Evolutionary conservation across 2,797 vertebrate genomes (phyloP), one percentile per base, ranked within the genome.

Genomic region (Sebastiscus albofasciatus): DNA sequence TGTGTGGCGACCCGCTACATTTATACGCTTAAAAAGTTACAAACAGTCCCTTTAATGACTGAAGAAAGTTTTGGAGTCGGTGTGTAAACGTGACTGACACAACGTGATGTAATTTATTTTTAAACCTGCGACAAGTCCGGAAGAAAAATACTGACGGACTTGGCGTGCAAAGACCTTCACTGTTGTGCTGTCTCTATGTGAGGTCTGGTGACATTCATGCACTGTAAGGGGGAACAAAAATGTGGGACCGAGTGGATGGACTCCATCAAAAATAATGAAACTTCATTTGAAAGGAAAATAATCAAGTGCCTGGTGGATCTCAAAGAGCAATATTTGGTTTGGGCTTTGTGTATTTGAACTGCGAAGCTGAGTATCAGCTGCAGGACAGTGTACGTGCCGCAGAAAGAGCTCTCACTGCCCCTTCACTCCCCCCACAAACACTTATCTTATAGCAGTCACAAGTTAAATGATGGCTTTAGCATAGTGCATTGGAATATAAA

Each of bases 281-380:
- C 67, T 89, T 84, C 9, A 86, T 93, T 90, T 87, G 36, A 86
- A 94, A 94, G 84, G 67, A 92, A 94, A 96, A 95, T 92, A 95
- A 95, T 92, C 88, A 91, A 90, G 77, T 33, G 83, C 76, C 84
- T 85, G 74, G 65, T 84, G 75, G 80, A 87, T 93, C 88, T 89
- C 72, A 79, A 83, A 90, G 88, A 88, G 79, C 83, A 93, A 94
- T 94, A 93, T 95, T 95, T 94, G 87, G 85, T 83, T 94, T 92
- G 74, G 87, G 82, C 46, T 75, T 75, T 79, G 88, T 91, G 81
- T 91, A 87, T 93, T 93, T 92, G 72, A 69, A 86, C 81, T 73
- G 62, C 56, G 4, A 18, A 59, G 70, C 66, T 26, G 42, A 77
- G 77, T 79, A 86, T 89, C 84, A 83, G 76, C 72, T 85, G 82